A percentile compares a stretch with the other conserved stretches of the same genome.
These are phyloP conservation scores for Gambelia wislizenii DNA, from an alignment of 2,797 vertebrate species.

Conservation along the genomic window DNA sequence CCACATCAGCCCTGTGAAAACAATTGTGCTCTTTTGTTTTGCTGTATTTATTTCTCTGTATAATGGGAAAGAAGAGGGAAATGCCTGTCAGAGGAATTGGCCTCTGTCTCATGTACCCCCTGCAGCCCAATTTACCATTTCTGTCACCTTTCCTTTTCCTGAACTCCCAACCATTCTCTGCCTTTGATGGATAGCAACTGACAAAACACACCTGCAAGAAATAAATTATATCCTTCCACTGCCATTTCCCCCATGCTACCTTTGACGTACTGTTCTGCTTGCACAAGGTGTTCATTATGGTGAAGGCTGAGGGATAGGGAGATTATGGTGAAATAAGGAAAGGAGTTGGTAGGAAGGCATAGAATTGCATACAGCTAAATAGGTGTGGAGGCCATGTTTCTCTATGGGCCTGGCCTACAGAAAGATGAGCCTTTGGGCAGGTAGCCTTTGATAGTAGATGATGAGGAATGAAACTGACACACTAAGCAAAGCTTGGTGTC, in stretches of 20 bases:
- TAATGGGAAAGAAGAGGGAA: slow-evolving; percentile 2
- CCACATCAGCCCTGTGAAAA: slow-evolving; percentile 20
- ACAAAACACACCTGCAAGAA: slow-evolving; percentile 45
- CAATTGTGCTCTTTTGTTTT: slow-evolving; percentile 22
- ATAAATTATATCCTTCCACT: slow-evolving; percentile 44
- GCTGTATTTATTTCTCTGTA: slow-evolving; percentile 35
- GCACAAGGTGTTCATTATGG: slow-evolving; percentile 13
- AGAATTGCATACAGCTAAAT: too few species aligned
- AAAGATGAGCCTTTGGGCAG: not conserved
- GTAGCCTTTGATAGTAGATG: not conserved
- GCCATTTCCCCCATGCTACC: slow-evolving; percentile 22
- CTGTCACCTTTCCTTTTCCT: slow-evolving; percentile 47
- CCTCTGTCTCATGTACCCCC: slow-evolving; percentile 22
- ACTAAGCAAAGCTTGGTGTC: not conserved
- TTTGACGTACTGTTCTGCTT: slow-evolving; percentile 21
- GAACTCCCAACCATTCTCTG: slow-evolving; percentile 10
- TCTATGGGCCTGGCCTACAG: not conserved
- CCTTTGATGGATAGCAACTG: slow-evolving; percentile 42
- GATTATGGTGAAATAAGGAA: not conserved
- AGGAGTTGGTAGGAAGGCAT: not conserved
- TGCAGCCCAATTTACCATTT: slow-evolving; percentile 47
- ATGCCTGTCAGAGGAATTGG: slow-evolving; percentile 6
- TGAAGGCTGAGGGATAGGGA: not conserved
- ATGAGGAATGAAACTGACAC: not conserved
- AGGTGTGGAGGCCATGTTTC: too few species aligned